Evolutionary conservation across 92 coral and sea anemone species (phyloP).

Genomic region (Umimayanthus chanpuru): DNA sequence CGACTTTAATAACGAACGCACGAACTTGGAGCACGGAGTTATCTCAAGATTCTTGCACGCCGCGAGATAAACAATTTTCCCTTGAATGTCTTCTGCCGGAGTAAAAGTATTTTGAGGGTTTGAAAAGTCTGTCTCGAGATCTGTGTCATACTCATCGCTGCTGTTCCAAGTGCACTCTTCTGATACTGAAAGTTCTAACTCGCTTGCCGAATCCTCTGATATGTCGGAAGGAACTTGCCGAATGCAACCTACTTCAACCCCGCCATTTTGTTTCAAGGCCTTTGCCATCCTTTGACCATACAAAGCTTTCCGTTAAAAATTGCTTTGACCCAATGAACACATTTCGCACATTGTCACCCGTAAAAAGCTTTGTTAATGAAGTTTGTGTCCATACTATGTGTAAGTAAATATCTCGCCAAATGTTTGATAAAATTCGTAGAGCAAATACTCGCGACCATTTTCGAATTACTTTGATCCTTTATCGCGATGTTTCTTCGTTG

Average conservation of each 20-base stretch:
- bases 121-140: slow-evolving; percentile 65
- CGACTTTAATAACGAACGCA: slow-evolving; percentile 73
- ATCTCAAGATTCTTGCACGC: slow-evolving; percentile 81
- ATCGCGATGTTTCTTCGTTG: not conserved
- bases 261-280: slow-evolving; percentile 30
- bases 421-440: slow-evolving; percentile 1
- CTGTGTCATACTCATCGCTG: slow-evolving; percentile 95
- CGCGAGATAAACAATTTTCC: slow-evolving; percentile 68
- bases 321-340: not conserved
- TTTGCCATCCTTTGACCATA: not conserved
- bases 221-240: slow-evolving; percentile 64
- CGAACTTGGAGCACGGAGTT: slow-evolving; percentile 86
- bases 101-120: slow-evolving; percentile 16
- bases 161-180: slow-evolving; percentile 47
- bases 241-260: slow-evolving; percentile 71
- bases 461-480: not conserved
- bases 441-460: slow-evolving; percentile 3
- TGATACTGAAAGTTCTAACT: slow-evolving; percentile 32
- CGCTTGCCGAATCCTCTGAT: slow-evolving; percentile 36
- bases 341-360: not conserved
- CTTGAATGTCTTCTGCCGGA: slow-evolving; percentile 58
- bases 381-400: not conserved
- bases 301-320: not conserved
- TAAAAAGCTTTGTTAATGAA: not conserved
- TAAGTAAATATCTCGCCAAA: slow-evolving; percentile 12